phyloP scores from a whole-genome alignment of 2,113 vertebrate species.

The Psammodynastes pulverulentus region DNA sequence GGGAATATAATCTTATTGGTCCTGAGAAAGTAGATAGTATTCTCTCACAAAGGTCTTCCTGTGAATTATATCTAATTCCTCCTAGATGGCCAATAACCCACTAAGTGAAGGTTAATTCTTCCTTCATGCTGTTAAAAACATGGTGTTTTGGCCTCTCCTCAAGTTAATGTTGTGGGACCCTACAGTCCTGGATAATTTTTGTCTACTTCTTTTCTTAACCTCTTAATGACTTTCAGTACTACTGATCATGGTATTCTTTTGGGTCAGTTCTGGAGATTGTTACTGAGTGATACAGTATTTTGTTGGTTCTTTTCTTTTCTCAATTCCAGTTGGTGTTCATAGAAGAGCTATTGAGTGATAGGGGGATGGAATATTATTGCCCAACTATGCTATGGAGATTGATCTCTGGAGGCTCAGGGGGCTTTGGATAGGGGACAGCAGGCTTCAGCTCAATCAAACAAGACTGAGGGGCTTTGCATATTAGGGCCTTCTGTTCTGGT shows the following conservation, averaged over 20 bases:
- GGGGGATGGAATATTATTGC: not conserved
- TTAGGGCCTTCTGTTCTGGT: not conserved
- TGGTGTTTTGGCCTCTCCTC: not conserved
- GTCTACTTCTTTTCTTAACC: not conserved
- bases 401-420: not conserved
- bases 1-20: not conserved
- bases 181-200: not conserved
- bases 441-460: not conserved
- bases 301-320: not conserved
- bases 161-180: not conserved
- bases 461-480: not conserved
- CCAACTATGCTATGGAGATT: not conserved
- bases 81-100: not conserved
- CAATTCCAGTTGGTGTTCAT: not conserved
- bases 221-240: not conserved
- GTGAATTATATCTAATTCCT: not conserved
- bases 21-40: not conserved
- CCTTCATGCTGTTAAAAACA: not conserved
- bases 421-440: not conserved
- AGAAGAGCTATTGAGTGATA: not conserved
- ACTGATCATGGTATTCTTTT: not conserved
- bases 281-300: not conserved
- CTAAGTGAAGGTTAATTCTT: not conserved
- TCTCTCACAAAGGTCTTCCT: not conserved
- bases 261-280: not conserved